Percentiles rank a stretch among this genome's conserved stretches.
phyloP scores from a whole-genome alignment of 2,797 vertebrate genomes.

The Harpagifer antarcticus region DNA sequence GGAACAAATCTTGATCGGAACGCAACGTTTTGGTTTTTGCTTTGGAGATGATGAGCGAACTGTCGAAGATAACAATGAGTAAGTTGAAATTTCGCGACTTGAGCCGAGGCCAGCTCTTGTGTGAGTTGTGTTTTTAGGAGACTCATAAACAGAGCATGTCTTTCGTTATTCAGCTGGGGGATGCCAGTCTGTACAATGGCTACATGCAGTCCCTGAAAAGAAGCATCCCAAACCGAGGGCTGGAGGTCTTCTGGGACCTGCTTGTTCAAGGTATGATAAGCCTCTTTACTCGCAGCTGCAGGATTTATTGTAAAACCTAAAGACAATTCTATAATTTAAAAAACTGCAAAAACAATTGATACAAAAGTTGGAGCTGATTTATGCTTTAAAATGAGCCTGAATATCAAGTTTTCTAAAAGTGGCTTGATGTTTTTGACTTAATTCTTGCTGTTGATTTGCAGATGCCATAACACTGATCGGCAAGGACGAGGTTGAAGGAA shows the following conservation, averaged over 20 bases:
- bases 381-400: conserved; percentile 5
- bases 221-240: conserved; percentile 86
- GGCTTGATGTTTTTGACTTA: conserved; percentile 9
- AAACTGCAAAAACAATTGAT: conserved; percentile 26
- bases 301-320: conserved; percentile 36
- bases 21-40: conserved; percentile 25
- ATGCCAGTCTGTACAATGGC: conserved; percentile 89
- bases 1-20: conserved; percentile 21
- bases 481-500: conserved; percentile 90
- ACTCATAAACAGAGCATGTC: conserved; percentile 48
- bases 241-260: conserved; percentile 95
- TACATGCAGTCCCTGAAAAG: conserved; percentile 91
- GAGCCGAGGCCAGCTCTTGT: conserved; percentile 35
- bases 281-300: conserved; percentile 17
- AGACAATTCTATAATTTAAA: conserved; percentile 38
- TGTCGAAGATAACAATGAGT: conserved; percentile 42
- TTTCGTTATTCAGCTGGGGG: conserved; percentile 74
- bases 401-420: background rate
- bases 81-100: conserved; percentile 36
- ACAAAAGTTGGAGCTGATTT: background rate
- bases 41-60: conserved; percentile 47
- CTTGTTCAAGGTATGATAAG: conserved; percentile 89
- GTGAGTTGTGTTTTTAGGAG: conserved; percentile 23
- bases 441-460: conserved; percentile 61
- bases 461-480: conserved; percentile 93